Base-by-base conservation (phyloP, 2,888 invertebrate species). In the Chaitophorus viminalis region DNA sequence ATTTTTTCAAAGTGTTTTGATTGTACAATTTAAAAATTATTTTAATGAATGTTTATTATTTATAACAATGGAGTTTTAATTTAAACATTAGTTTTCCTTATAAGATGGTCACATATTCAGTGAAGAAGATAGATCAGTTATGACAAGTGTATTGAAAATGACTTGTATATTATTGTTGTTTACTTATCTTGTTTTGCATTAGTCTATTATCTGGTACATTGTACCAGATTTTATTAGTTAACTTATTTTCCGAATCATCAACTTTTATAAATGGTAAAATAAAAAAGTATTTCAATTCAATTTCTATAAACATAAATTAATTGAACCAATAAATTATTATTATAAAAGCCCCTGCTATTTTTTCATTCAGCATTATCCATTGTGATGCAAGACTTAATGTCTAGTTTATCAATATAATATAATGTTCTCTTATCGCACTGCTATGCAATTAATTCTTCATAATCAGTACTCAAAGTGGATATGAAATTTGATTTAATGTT, bases 41-140 rank as follows among this genome's bases (percentile, higher is more conserved):
- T 78, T 85, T n/a, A 77, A 85, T 68, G 76, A 17, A 85, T 36
- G n/a, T 84, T 85, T 77, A 79, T 29, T 79, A 72, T 33, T 9
- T 86, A 29, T 79, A 86, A 36, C 8, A 21, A 31, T 52, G 52
- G 60, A 36, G 33, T 86, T 78, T 86, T 86, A 6, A 54, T 79
- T 86, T 18, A 36, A 52, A 77, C 33, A 17, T n/a, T 33, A 46
- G 9, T 25, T 68, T 60, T 1, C 2, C 1, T 60, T 5, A 39
- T 36, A 65, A 46, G 1, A 31, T 31, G 9, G 11, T 39, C 29
- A 1, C 65, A 31, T 31, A 8, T 75, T 75, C 14, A 60, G 8
- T 17, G 2, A 14, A 65, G 5, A 36, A 31, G 25, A 60, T 21
- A 21, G 18, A n/a, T 74, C 3, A 76, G 36, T 76, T 21, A 76